phyloP scores from a whole-genome alignment of 2,888 invertebrate species.

The Leucophora obtusa region DNA sequence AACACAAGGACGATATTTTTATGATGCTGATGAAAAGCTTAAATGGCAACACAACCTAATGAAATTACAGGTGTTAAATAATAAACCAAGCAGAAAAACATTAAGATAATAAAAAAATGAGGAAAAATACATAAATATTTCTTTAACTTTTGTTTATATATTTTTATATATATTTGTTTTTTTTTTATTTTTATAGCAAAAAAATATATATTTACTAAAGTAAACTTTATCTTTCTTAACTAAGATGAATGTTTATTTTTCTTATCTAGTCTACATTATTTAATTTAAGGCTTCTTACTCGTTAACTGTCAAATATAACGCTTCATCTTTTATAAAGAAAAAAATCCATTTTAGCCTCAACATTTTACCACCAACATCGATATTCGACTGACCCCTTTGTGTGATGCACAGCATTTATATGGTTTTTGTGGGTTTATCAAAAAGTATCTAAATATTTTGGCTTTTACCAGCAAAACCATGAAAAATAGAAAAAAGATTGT shows the following conservation, averaged over 20 bases:
- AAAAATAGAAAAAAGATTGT: not conserved
- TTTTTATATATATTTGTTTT: not conserved
- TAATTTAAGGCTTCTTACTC: constrained; percentile 31
- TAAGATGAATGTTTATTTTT: constrained; percentile 28
- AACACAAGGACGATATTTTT: not conserved
- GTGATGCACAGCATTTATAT: not conserved
- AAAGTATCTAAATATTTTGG: constrained; percentile 5
- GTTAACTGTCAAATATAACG: constrained; percentile 56
- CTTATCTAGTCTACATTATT: constrained; percentile 25
- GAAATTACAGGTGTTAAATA: constrained; percentile 18
- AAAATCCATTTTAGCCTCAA: not conserved
- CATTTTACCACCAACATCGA: constrained; percentile 5
- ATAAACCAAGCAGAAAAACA: not conserved
- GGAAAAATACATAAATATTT: not conserved
- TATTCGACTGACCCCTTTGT: not conserved
- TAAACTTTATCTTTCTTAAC: not conserved
- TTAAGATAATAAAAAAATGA: constrained; percentile 7
- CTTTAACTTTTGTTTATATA: not conserved
- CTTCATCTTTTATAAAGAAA: constrained; percentile 38
- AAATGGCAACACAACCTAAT: not conserved
- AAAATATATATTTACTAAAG: not conserved
- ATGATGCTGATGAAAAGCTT: constrained; percentile 2
- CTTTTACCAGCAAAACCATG: not conserved
- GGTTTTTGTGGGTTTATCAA: not conserved
- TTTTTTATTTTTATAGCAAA: not conserved